phyloP scores from a whole-genome alignment of 2,888 invertebrate species.

The Lepidonotus clava region DNA sequence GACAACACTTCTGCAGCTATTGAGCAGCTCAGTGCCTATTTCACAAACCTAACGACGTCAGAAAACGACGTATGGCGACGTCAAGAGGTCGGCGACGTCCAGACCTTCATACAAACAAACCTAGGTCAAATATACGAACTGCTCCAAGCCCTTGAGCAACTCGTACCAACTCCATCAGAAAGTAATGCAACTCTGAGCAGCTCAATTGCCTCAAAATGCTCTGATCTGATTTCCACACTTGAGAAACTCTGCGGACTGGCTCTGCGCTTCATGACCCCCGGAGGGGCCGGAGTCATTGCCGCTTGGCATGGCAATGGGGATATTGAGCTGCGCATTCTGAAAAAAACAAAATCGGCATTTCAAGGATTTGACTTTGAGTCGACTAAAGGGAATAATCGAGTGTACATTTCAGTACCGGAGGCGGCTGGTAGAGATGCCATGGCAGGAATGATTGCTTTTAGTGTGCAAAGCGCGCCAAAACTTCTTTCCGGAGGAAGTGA shows the following conservation, averaged over 20 bases:
- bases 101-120: background rate
- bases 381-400: background rate
- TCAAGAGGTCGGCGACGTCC: background rate
- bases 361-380: background rate
- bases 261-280: background rate
- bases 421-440: background rate
- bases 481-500: background rate
- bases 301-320: background rate
- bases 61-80: background rate
- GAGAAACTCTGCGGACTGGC: background rate
- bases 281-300: background rate
- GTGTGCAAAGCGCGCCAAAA: background rate
- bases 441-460: conserved; percentile 25
- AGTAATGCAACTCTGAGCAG: background rate
- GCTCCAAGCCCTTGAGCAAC: background rate
- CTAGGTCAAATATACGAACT: background rate
- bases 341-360: background rate
- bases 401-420: background rate
- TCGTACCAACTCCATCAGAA: background rate
- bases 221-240: background rate
- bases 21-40: too few species aligned
- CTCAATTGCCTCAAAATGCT: background rate
- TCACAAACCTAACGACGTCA: too few species aligned
- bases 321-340: background rate
- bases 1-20: too few species aligned